Conservation (phyloP, 1,140 invertebrate species). For the Pogonomyrmex californicus region DNA sequence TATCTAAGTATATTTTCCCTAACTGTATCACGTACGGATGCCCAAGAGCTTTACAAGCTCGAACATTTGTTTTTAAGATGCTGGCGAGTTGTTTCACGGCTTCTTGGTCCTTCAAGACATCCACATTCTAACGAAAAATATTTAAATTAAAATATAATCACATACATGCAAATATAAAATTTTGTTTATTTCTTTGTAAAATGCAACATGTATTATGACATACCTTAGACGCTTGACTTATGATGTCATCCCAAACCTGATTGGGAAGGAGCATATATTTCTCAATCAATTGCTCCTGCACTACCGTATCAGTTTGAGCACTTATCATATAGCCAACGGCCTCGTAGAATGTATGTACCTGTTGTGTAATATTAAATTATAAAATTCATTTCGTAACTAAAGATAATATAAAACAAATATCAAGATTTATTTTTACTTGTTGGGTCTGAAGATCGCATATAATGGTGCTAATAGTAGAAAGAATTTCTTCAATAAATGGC, state of each 20-base stretch:
- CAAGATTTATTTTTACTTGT: constrained; percentile 89
- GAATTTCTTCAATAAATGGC: constrained; percentile 99
- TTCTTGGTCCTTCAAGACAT: constrained; percentile 98
- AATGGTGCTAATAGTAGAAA: constrained; percentile 98
- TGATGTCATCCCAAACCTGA: constrained; percentile 99
- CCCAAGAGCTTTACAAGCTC: constrained; percentile 98
- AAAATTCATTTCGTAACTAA: neutral
- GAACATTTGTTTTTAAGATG: constrained; percentile 99
- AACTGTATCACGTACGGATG: constrained; percentile 98
- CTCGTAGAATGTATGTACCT: constrained; percentile 99
- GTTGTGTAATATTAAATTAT: constrained; percentile 64
- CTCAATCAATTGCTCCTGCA: constrained; percentile 98
- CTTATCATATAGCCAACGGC: constrained; percentile 99
- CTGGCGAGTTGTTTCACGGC: constrained; percentile 98
- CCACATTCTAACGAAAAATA: constrained; percentile 92
- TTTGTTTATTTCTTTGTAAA: neutral
- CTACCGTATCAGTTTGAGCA: constrained; percentile 95
- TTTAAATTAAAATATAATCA: constrained; percentile 27
- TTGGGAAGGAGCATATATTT: constrained; percentile 99
- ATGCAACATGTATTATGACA: constrained; percentile 22
- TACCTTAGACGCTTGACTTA: constrained; percentile 96
- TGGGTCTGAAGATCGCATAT: constrained; percentile 99
- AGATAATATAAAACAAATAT: constrained; percentile 3
- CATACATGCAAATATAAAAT: neutral
- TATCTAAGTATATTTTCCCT: constrained; percentile 98